A percentile compares a stretch with the other conserved stretches of the same genome.
Evolutionary conservation across 2,888 invertebrate species (phyloP).

Genomic region (Tenodera sinensis): DNA sequence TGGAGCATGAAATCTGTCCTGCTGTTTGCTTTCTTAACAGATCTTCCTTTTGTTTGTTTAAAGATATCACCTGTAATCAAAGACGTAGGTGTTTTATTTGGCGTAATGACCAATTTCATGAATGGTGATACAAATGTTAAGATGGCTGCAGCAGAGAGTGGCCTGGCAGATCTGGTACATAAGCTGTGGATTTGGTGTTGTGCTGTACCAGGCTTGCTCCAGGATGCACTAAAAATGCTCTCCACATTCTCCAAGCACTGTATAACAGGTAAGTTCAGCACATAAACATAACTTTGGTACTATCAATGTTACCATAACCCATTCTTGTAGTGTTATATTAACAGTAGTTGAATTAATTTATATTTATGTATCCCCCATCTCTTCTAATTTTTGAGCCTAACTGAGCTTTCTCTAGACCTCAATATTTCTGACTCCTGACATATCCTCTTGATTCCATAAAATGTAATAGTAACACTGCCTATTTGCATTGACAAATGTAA

Average conservation of each 20-base stretch:
- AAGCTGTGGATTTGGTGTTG: constrained; percentile 67
- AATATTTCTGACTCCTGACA: too few relatives aligned
- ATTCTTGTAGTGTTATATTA: too few relatives aligned
- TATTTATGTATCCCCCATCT: too few relatives aligned
- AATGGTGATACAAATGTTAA: constrained; percentile 54
- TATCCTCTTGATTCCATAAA: too few relatives aligned
- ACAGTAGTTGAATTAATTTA: too few relatives aligned
- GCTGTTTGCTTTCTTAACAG: not conserved
- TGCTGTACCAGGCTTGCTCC: constrained; percentile 53
- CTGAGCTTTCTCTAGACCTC: too few relatives aligned
- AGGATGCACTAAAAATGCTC: constrained; percentile 55
- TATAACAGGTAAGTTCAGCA: constrained; percentile 51
- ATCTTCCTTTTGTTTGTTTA: not conserved
- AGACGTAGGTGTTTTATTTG: constrained; percentile 55
- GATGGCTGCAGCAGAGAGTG: constrained; percentile 51
- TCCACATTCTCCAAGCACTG: constrained; percentile 62
- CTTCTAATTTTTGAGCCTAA: too few relatives aligned
- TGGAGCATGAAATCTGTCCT: too few relatives aligned
- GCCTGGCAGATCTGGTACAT: constrained; percentile 56
- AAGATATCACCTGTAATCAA: constrained; percentile 51
- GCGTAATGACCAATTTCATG: constrained; percentile 58
- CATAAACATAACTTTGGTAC: not conserved
- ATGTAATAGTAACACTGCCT: too few relatives aligned
- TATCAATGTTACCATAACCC: too few relatives aligned
- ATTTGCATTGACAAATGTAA: too few relatives aligned